phyloP scores from a whole-genome alignment of 2,113 vertebrate species.

The Saimiri boliviensis region DNA sequence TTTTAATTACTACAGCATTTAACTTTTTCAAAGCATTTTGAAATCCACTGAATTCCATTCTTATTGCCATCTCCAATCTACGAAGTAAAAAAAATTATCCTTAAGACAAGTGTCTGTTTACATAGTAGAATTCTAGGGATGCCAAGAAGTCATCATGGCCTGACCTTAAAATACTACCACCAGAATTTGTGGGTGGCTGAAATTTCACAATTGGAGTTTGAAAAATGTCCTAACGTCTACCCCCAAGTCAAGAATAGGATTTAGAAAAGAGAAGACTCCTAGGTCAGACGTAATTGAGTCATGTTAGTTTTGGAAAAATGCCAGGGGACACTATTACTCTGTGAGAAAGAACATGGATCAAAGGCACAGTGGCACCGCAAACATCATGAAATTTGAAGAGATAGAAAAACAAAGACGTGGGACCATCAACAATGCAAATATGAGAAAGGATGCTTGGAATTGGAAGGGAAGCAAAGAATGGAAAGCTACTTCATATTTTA shows the following conservation, averaged over 20 bases:
- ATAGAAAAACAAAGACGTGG: not conserved
- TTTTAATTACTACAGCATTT: not conserved
- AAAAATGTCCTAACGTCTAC: not conserved
- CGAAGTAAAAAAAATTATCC: not conserved
- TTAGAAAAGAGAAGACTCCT: not conserved
- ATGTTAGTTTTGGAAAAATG: not conserved
- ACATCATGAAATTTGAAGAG: not conserved
- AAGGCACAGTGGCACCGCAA: not conserved
- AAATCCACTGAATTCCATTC: not conserved
- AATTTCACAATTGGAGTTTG: not conserved
- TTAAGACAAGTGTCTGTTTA: not conserved
- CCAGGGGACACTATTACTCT: not conserved
- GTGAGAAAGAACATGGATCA: not conserved
- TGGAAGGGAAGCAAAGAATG: not conserved
- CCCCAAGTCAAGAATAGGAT: not conserved
- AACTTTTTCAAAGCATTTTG: not conserved
- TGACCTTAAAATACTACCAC: not conserved
- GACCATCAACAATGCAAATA: not conserved
- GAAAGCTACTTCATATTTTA: not conserved
- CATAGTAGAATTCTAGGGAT: not conserved
- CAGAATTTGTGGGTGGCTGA: not conserved
- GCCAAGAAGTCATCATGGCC: not conserved
- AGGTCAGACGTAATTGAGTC: not conserved
- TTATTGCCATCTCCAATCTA: not conserved
- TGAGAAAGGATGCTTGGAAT: not conserved